A percentile compares a stretch with the other conserved stretches of the same genome.
These are phyloP conservation scores for Hylaeus anthracinus DNA, from an alignment of 1,140 invertebrate species.

Conservation along the genomic window DNA sequence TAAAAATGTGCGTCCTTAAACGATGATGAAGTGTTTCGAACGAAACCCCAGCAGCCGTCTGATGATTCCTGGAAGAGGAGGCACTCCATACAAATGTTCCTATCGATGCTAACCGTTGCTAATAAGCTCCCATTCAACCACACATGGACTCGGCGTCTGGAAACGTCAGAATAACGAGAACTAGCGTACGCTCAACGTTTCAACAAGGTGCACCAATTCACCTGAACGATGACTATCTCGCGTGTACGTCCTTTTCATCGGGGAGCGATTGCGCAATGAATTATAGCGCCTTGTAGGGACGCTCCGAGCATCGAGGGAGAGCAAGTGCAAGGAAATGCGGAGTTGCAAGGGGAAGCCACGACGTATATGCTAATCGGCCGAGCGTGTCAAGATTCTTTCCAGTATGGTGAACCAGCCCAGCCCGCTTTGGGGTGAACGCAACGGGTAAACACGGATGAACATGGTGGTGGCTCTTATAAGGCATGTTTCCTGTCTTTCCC, in stretches of 20 bases:
- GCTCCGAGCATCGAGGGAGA: neutral
- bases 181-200: too few relatives aligned
- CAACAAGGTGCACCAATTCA: slow-evolving; percentile 16
- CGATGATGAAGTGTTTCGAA: too few relatives aligned
- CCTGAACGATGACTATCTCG: slow-evolving; percentile 43
- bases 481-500: slow-evolving; percentile 30
- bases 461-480: slow-evolving; percentile 47
- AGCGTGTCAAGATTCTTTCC: slow-evolving; percentile 59
- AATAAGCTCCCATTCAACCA: too few relatives aligned
- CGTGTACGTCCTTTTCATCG: slow-evolving; percentile 18
- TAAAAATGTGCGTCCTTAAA: too few relatives aligned
- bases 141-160: too few relatives aligned
- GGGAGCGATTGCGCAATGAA: slow-evolving; percentile 57
- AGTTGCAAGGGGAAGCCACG: slow-evolving; percentile 34
- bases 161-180: too few relatives aligned
- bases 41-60: too few relatives aligned
- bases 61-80: too few relatives aligned
- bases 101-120: too few relatives aligned
- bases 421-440: slow-evolving; percentile 53
- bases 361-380: slow-evolving; percentile 59
- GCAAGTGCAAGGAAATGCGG: slow-evolving; percentile 28
- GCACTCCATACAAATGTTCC: too few relatives aligned
- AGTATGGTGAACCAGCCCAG: slow-evolving; percentile 25
- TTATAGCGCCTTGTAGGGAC: slow-evolving; percentile 62
- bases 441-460: slow-evolving; percentile 48